Evolutionary conservation across 2,797 vertebrate genomes (phyloP), one percentile per base, ranked within the genome.

Genomic region (Chromobotia macracanthus): DNA sequence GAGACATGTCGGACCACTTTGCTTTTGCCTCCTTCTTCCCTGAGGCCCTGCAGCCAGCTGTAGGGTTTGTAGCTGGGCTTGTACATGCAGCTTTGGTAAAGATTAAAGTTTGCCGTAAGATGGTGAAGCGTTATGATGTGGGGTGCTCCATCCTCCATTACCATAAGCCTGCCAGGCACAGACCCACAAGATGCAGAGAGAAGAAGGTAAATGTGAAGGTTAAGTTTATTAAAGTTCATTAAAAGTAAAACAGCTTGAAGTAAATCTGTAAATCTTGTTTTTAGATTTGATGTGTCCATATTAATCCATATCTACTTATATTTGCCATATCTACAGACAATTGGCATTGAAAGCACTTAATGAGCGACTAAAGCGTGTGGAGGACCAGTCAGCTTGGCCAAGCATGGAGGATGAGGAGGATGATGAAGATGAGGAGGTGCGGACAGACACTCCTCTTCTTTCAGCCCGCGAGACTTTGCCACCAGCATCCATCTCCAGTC

Each of bases 1-100:
- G 98, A 10, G 98, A 99, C 89, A 99, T 99, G 98, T 98, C 97
- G 0, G 98, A 99, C 89, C 97, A 99, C 91, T 99, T 99, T 61
- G 96, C 97, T 71, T 98, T 99, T 0, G 97, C 97, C 53, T 97
- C 96, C 64, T 99, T 99, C 92, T 99, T 99, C 87, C 98, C 98
- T 0, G 98, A 97, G 90, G 95, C 95, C 3, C 83, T 99, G 75
- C 97, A 99, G 90, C 98, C 98, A 0, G 93, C 90, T 0, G 95
- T 98, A 86, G 96, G 96, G 4, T 89, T 99, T 73, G 83, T 96
- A 81, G 97, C 97, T 0, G 95, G 94, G 55, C 86, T 99, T 73
- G 93, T 97, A 63, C 96, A 99, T 31, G 6, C 95, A 0, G 82
- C 92, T 21, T 92, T 99, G 80, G 97, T 99, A 78, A 98, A 97